Conservation (phyloP, 37 sponge, comb jelly and placozoan genomes). For the Dysidea cf. avara region DNA sequence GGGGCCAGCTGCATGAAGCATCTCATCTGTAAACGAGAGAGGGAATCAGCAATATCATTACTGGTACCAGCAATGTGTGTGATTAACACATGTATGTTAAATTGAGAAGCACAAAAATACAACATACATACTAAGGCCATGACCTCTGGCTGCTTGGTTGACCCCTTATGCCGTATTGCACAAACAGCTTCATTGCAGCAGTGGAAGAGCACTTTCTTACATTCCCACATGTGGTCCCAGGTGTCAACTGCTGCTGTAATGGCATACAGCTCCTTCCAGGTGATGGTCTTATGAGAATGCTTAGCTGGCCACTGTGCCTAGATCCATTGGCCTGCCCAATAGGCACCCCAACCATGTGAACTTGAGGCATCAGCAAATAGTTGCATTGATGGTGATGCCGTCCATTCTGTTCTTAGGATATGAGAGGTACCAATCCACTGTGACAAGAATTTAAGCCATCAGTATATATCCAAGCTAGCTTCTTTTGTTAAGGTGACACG, state of each 20-base stretch:
- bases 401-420: constrained; percentile 7
- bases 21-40: constrained; percentile 24
- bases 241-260: constrained; percentile 28
- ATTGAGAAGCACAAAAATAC: constrained; percentile 14
- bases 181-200: constrained; percentile 49
- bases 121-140: constrained; percentile 13
- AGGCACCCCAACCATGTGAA: constrained; percentile 12
- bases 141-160: constrained; percentile 25
- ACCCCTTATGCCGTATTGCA: constrained; percentile 8
- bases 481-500: not conserved
- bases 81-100: constrained; percentile 19
- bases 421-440: constrained; percentile 6
- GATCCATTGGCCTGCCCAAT: constrained; percentile 1
- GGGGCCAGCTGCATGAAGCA: constrained; percentile 29
- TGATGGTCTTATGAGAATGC: constrained; percentile 13
- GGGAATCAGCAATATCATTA: constrained; percentile 41
- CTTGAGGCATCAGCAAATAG: constrained; percentile 25
- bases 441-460: constrained; percentile 4
- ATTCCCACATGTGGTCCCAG: constrained; percentile 20
- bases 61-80: constrained; percentile 16
- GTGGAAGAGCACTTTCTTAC: constrained; percentile 15
- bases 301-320: not conserved
- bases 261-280: constrained; percentile 42
- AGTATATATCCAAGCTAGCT: not conserved
- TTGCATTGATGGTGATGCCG: not conserved